Conservation (phyloP, 1,140 invertebrate genomes). For the Pachypeltis micranthus region DNA sequence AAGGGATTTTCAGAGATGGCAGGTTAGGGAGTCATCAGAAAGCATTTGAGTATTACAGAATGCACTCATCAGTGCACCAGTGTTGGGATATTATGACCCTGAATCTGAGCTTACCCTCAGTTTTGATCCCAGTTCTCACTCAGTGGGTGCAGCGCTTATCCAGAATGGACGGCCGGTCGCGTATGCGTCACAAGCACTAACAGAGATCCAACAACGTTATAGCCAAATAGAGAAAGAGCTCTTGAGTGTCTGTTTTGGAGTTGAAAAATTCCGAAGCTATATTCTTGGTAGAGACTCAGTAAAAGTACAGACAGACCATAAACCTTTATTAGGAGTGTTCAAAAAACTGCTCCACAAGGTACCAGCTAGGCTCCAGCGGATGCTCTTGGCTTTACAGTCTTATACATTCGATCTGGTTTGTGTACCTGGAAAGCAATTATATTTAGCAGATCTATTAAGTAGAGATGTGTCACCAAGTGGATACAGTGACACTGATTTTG, state of each 20-base stretch:
- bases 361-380: constrained; percentile 33
- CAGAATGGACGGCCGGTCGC: constrained; percentile 28
- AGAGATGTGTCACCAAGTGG: too few species aligned
- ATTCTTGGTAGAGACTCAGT: constrained; percentile 28
- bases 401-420: constrained; percentile 31
- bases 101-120: neutral
- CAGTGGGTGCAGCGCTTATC: too few species aligned
- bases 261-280: constrained; percentile 28
- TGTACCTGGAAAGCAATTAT: neutral
- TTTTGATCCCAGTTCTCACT: neutral
- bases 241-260: constrained; percentile 26
- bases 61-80: neutral
- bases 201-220: constrained; percentile 31
- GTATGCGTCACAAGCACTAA: constrained; percentile 31
- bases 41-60: neutral
- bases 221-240: constrained; percentile 31
- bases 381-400: constrained; percentile 32
- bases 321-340: constrained; percentile 26
- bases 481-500: too few species aligned
- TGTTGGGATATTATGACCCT: neutral
- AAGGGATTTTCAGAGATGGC: neutral
- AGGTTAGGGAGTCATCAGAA: neutral
- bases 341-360: constrained; percentile 34
- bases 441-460: neutral
- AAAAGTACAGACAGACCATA: constrained; percentile 35